Conservation (phyloP, 2,113 vertebrate genomes). For the Ariopsis seemanni region DNA sequence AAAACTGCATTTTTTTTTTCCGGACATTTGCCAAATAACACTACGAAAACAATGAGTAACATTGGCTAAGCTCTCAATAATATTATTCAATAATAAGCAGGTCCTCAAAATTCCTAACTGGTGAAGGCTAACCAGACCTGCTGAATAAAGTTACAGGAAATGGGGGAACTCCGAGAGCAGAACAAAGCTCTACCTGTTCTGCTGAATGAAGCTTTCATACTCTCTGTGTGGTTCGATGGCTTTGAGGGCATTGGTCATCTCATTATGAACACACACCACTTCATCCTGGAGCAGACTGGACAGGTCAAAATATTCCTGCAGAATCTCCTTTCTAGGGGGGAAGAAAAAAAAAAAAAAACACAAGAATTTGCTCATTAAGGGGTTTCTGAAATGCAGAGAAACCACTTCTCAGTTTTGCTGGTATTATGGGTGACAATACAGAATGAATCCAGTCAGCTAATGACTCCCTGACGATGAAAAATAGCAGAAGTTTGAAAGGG, state of each 20-base stretch:
- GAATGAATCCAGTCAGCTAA: background rate
- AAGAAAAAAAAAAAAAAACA: too few species aligned
- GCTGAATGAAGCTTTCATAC: slow-evolving; percentile 83
- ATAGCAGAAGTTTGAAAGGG: slow-evolving; percentile 37
- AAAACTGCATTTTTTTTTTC: background rate
- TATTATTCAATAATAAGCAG: background rate
- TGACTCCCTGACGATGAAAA: slow-evolving; percentile 23
- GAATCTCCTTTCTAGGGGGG: slow-evolving; percentile 82
- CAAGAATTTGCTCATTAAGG: background rate
- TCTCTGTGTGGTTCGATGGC: slow-evolving; percentile 79
- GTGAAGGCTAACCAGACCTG: background rate
- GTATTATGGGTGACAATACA: background rate
- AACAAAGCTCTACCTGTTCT: slow-evolving; percentile 76
- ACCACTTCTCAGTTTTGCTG: slow-evolving; percentile 26
- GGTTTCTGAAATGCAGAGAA: background rate
- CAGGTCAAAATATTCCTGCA: slow-evolving; percentile 87
- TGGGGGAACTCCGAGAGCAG: background rate
- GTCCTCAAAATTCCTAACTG: background rate
- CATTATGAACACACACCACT: slow-evolving; percentile 78
- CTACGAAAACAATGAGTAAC: background rate
- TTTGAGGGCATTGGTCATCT: slow-evolving; percentile 75
- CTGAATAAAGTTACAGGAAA: background rate
- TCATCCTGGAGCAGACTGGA: slow-evolving; percentile 87
- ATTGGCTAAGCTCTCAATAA: background rate
- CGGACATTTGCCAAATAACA: background rate